phyloP scores from a whole-genome alignment of 2,888 invertebrate species.

The Periphyllus acericola region DNA sequence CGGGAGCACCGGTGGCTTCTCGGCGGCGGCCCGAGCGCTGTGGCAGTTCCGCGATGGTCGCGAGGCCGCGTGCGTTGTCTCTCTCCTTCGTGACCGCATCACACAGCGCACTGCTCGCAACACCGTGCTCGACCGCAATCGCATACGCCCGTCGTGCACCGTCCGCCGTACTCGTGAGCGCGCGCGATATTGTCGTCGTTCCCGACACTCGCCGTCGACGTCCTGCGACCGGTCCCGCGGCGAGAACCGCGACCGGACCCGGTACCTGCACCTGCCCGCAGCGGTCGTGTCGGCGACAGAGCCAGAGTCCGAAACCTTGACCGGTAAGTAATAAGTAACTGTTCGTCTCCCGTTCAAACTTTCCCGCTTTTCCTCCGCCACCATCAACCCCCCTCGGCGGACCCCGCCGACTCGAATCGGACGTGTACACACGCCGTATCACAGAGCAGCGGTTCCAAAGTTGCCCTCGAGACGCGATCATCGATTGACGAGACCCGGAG shows the following conservation, averaged over 20 bases:
- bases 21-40: not conserved
- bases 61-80: conserved; percentile 2
- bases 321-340: not conserved
- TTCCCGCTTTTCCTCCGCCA: no score
- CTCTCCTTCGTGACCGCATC: not conserved
- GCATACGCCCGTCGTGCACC: not conserved
- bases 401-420: no score
- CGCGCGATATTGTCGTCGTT: no score
- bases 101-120: not conserved
- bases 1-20: not conserved
- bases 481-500: no score
- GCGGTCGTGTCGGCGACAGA: not conserved
- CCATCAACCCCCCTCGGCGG: no score
- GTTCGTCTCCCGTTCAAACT: not conserved
- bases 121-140: not conserved
- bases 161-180: no score
- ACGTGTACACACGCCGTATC: no score
- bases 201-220: not conserved
- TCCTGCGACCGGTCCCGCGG: not conserved
- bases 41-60: conserved; percentile 41
- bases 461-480: no score
- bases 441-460: no score
- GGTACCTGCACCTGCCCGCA: not conserved
- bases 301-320: not conserved
- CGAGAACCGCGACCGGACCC: no score